Evolutionary conservation across 53 echinoderm and acorn worm species (phyloP).

Genomic region (Mesocentrotus franciscanus): DNA sequence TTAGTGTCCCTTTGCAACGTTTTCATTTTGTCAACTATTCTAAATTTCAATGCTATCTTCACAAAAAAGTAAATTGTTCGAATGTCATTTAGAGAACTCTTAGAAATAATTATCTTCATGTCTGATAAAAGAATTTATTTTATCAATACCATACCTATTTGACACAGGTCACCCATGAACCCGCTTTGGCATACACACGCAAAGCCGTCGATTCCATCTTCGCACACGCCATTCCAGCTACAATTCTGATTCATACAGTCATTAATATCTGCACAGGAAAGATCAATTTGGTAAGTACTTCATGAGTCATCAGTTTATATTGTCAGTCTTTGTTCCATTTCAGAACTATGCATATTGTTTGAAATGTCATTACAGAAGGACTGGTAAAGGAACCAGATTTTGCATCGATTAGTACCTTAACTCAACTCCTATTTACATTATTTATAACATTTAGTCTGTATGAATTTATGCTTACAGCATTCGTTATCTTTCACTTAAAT

Average conservation of each 20-base stretch:
- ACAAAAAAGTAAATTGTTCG: background rate
- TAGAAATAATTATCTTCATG: no score
- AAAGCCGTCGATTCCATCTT: slow-evolving; percentile 61
- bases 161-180: slow-evolving; percentile 66
- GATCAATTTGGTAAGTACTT: background rate
- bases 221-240: slow-evolving; percentile 60
- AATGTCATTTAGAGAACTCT: background rate
- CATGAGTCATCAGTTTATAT: background rate
- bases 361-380: no score
- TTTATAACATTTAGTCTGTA: no score
- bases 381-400: no score
- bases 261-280: slow-evolving; percentile 40
- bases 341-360: no score
- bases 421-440: no score
- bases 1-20: no score
- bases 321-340: no score
- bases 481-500: no score
- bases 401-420: no score
- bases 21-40: background rate
- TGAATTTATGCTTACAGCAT: no score
- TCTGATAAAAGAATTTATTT: background rate
- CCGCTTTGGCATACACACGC: slow-evolving; percentile 64
- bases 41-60: background rate
- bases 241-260: slow-evolving; percentile 71
- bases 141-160: slow-evolving; percentile 46